Evolutionary conservation across 53 echinoderm and acorn worm genomes (phyloP).

Genomic region (Crossaster papposus): DNA sequence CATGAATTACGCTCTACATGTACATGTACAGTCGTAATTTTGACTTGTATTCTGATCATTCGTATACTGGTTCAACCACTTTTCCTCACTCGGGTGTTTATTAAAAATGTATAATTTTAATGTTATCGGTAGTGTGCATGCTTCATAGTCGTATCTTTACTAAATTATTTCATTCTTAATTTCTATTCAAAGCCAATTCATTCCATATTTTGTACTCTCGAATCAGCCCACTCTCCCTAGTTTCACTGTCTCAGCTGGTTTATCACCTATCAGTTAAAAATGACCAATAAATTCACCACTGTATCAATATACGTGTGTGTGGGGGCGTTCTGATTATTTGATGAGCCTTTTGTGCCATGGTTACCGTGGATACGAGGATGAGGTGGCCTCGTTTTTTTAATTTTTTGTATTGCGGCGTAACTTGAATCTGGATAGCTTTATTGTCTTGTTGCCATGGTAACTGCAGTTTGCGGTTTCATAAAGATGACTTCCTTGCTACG

Average conservation of each 20-base stretch:
- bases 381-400: not conserved
- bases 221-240: not conserved
- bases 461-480: not conserved
- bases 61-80: not conserved
- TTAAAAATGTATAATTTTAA: not conserved
- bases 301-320: constrained; percentile 9
- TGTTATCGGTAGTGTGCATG: not conserved
- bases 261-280: not conserved
- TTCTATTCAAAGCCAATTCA: constrained; percentile 46
- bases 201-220: constrained; percentile 55
- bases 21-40: no score
- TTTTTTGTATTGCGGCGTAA: not conserved
- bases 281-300: constrained; percentile 30
- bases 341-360: constrained; percentile 15
- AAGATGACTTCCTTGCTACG: not conserved
- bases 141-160: not conserved
- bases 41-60: not conserved
- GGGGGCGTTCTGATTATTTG: not conserved
- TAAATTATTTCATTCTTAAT: constrained; percentile 31
- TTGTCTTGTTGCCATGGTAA: constrained; percentile 34
- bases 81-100: not conserved
- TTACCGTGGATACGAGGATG: constrained; percentile 1
- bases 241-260: not conserved
- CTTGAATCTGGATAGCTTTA: not conserved
- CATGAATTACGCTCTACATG: not conserved